Base-by-base conservation (phyloP, 2,797 vertebrate species). In the Megaceryle alcyon region DNA sequence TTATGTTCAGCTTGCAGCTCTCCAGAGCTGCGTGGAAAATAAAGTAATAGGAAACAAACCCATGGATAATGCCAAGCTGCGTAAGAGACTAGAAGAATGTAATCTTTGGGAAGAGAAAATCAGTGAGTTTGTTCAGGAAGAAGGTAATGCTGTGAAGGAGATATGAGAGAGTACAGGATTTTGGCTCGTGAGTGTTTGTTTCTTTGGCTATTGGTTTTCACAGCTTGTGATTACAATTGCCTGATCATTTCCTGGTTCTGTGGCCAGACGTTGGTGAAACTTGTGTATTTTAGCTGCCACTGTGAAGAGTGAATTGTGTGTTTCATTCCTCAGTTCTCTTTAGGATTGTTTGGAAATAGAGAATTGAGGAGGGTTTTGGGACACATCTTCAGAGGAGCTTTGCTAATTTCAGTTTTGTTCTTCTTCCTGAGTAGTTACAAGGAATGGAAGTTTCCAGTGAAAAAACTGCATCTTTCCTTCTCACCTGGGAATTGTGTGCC, bases 361-460 rank as follows among this genome's bases (percentile, higher is more conserved):
- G 69, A 77, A 59, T 35, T 72, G 86, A 92, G 63, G 13, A 44
- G 44, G 53, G 61, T 18, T 84, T 86, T 80, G 63, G 75, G 88
- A 71, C 56, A 25, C 43, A 14, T 70, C 68, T 84, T 86, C 86
- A 80, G 78, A 92, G 76, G 72, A 86, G 68, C 46, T 93, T 83
- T 81, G 57, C 57, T 75, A 80, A 75, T 39, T 73, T 66, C 72
- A 49, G 60, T 48, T 91, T 94, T 96, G 77, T 68, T 91, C 17
- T 77, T 88, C 71, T 86, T 76, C 19, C 80, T 46, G 79, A 82
- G 88, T 44, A 69, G 76, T 93, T 94, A 88, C 77, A 54, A 75
- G 39, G n/a, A n/a, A 7, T 77, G 83, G 85, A 92, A 90, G 54
- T 86, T 95, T 93, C 88, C 76, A 78, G 65, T 33, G 48, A 69